Conservation (phyloP, 2,113 vertebrate species). For the Cyanoderma ruficeps region DNA sequence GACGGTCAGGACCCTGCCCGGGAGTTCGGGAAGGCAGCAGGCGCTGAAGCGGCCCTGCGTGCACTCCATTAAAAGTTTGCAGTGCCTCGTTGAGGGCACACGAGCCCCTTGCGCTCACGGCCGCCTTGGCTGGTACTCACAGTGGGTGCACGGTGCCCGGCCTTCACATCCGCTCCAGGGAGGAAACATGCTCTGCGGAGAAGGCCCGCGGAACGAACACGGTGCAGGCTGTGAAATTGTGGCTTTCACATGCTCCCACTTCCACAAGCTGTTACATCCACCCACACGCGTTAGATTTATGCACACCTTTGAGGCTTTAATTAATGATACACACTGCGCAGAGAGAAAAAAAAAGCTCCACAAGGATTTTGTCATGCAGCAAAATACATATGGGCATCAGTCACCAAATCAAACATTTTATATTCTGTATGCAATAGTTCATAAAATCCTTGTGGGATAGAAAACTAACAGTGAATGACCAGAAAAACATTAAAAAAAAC, state of each 20-base stretch:
- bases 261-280: not conserved
- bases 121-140: not conserved
- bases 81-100: not conserved
- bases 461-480: not conserved
- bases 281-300: not conserved
- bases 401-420: not conserved
- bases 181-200: not conserved
- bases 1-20: accelerated
- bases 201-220: accelerated
- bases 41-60: accelerated
- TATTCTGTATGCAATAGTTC: not conserved
- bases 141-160: not conserved
- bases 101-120: accelerated
- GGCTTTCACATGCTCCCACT: not conserved
- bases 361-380: not conserved
- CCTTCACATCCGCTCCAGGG: not conserved
- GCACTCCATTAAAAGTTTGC: not conserved
- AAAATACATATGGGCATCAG: accelerated
- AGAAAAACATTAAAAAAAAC: not conserved
- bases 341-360: not conserved
- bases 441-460: not conserved
- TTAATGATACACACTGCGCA: not conserved
- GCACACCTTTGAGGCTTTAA: not conserved
- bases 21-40: accelerated
- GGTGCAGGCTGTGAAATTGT: accelerated